Percentiles rank a stretch among this genome's conserved stretches.
phyloP scores from a whole-genome alignment of 2,113 vertebrate species.

The Hippocampus abdominalis region DNA sequence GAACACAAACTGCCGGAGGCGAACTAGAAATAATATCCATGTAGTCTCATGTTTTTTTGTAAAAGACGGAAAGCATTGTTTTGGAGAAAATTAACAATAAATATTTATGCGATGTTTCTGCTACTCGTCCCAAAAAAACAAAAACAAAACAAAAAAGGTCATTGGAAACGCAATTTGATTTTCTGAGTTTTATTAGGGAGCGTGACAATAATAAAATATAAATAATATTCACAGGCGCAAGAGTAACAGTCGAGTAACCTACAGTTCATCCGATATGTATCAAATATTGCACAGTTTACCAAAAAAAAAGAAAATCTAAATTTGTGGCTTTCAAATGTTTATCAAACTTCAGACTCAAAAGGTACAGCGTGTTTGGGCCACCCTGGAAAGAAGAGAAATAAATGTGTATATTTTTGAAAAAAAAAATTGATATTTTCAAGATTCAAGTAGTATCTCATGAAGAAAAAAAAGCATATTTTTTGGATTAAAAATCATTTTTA shows the following conservation, averaged over 20 bases:
- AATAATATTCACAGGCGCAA: constrained; percentile 65
- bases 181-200: constrained; percentile 58
- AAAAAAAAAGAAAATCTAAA: not conserved
- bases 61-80: constrained; percentile 66
- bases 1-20: not conserved
- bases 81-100: constrained; percentile 65
- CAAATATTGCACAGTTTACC: constrained; percentile 81
- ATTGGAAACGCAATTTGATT: constrained; percentile 10
- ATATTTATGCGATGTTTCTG: constrained; percentile 45
- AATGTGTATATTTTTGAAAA: no score
- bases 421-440: no score
- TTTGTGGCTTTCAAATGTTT: not conserved
- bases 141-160: not conserved
- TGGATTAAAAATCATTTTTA: no score
- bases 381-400: not conserved
- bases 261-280: constrained; percentile 22
- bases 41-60: constrained; percentile 35
- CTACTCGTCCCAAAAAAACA: no score
- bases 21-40: not conserved
- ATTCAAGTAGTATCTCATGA: no score
- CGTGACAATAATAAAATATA: constrained; percentile 68
- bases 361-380: not conserved
- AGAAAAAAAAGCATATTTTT: no score
- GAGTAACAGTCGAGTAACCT: constrained; percentile 13
- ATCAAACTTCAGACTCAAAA: not conserved